Evolutionary conservation across 2,797 vertebrate species (phyloP).

Genomic region (Oreochromis mossambicus): DNA sequence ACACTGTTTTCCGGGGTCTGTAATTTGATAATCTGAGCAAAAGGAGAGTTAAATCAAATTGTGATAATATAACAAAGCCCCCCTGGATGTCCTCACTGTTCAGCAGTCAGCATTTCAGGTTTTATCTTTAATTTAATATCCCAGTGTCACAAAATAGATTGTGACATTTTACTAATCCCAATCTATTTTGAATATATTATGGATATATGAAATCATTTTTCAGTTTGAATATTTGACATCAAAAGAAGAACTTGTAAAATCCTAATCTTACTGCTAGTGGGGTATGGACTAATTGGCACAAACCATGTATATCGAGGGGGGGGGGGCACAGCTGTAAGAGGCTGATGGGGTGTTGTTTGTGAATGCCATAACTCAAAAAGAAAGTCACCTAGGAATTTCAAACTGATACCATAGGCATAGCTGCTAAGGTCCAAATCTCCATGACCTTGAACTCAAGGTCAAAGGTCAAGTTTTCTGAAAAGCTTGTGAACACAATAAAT

Average conservation of each 20-base stretch:
- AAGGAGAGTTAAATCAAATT: fast-evolving
- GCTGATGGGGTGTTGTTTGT: not conserved
- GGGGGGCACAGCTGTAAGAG: not conserved
- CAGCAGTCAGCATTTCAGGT: not conserved
- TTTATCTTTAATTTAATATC: not conserved
- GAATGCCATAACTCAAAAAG: not conserved
- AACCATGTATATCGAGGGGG: fast-evolving
- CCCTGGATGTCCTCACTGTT: not conserved
- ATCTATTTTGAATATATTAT: not conserved
- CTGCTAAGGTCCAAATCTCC: not conserved
- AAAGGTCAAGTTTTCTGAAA: not conserved
- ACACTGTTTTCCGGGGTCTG: fast-evolving
- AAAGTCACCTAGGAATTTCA: fast-evolving
- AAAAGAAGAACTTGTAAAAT: not conserved
- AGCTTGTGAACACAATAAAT: fast-evolving
- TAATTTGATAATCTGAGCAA: not conserved
- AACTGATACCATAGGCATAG: not conserved
- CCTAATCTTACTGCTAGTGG: not conserved
- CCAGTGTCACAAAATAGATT: not conserved
- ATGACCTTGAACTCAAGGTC: not conserved
- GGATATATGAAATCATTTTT: fast-evolving
- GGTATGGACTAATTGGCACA: fast-evolving
- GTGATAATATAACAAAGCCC: not conserved
- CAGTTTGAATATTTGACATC: not conserved
- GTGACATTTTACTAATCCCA: too few relatives aligned